phyloP scores from a whole-genome alignment of 2,888 invertebrate species.

The Drosophila emarginata region DNA sequence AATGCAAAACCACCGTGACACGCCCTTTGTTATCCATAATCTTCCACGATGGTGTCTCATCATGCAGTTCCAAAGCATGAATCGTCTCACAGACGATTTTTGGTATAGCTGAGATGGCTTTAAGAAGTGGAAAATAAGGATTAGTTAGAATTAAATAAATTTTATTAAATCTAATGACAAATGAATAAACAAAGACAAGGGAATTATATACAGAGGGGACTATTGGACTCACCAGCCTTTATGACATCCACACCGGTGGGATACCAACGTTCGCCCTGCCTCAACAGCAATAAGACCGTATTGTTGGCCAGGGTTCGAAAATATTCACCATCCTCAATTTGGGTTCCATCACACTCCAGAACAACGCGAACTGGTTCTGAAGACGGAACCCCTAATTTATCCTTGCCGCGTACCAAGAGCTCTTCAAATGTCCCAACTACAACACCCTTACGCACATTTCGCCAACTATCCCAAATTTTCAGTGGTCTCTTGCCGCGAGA shows the following conservation, averaged over 20 bases:
- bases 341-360: conserved; percentile 97
- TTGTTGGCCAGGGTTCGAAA: conserved; percentile 96
- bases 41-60: conserved; percentile 98
- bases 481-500: conserved; percentile 97
- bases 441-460: conserved; percentile 95
- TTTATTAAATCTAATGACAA: too few species aligned
- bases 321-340: conserved; percentile 98
- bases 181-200: too few species aligned
- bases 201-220: too few species aligned
- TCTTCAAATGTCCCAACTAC: conserved; percentile 96
- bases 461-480: conserved; percentile 98
- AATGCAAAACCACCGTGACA: conserved; percentile 97
- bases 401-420: conserved; percentile 92
- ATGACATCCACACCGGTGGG: conserved; percentile 97
- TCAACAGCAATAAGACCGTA: conserved; percentile 93
- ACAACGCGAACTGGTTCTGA: conserved; percentile 95
- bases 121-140: background rate
- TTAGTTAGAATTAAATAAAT: too few species aligned
- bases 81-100: conserved; percentile 98
- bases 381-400: conserved; percentile 93
- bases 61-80: conserved; percentile 96
- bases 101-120: conserved; percentile 97
- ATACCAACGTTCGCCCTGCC: conserved; percentile 95
- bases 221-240: conserved; percentile 89
- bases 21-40: conserved; percentile 99